Evolutionary conservation across 2,888 invertebrate species (phyloP), one percentile per base, ranked within the genome.

Genomic region (Philereme transversata): DNA sequence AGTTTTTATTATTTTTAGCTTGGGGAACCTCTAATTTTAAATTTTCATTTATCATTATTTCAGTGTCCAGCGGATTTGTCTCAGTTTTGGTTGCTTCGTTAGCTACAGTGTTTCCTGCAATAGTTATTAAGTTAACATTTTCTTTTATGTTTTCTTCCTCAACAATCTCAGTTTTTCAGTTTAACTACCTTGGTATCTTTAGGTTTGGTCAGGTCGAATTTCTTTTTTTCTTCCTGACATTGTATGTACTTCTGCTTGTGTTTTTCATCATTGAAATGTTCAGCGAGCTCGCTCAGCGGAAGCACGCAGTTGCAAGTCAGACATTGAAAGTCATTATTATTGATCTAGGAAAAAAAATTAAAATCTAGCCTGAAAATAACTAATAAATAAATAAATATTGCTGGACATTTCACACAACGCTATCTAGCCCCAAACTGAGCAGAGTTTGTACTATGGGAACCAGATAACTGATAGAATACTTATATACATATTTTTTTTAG

Each of bases 221-320:
- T 65, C n/a, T 62, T 62, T 45, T 63, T 62, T 6, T 59, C 59
- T 5, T 62, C 53, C 48, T 67, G 65, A 33, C 67, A 65, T 54
- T 72, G 64, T 0, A 36, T 35, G 46, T 67, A 70, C 45, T 57
- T 65, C 33, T 65, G 64, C 40, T 64, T 64, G 53, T 86, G 86
- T n/a, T 68, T 70, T 0, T 55, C 7, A 22, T 70, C 64, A n/a
- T 74, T 60, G 41, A 76, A 77, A 66, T 86, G 86, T 4, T 67
- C 55, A 6, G 40, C 52, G 33, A 79, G 56, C 5, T 41, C 60
- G 5, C 61, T 60, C 4, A 63, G 45, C 1, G 70, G 56, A 5
- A 75, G 47, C 41, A 82, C 55, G 40, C 60, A 65, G 65, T 85
- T 83, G 59, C 86, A 86, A n/a, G 78, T 80, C 6, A 84, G 51